Evolutionary conservation across 2,113 vertebrate genomes (phyloP).

Genomic region (Cyanoderma ruficeps): DNA sequence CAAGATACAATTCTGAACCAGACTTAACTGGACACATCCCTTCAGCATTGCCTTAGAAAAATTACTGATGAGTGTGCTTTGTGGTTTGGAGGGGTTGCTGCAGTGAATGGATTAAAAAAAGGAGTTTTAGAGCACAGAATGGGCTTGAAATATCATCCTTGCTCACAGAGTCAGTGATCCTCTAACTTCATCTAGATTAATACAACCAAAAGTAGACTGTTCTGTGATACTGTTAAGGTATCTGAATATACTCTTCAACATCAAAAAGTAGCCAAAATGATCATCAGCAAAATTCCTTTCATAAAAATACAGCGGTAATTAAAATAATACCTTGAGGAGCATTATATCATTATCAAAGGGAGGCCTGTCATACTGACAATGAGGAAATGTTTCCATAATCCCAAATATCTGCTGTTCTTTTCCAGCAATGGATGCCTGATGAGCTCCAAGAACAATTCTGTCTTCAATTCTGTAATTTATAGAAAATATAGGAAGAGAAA

Average conservation of each 20-base stretch:
- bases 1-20: neutral
- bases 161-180: neutral
- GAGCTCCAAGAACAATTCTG: neutral
- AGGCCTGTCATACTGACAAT: fast-evolving
- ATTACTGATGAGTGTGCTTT: neutral
- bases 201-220: neutral
- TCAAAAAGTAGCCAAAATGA: neutral
- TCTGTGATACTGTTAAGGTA: neutral
- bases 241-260: neutral
- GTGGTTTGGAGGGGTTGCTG: neutral
- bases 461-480: neutral
- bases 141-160: neutral
- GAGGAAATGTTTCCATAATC: neutral
- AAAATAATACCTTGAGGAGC: constrained; percentile 13
- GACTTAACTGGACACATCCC: neutral
- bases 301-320: neutral
- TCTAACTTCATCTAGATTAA: neutral
- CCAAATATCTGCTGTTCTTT: neutral
- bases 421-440: neutral
- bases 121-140: neutral
- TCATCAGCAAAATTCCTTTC: neutral
- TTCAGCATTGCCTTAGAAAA: neutral
- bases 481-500: neutral
- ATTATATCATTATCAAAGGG: neutral
- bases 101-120: neutral